phyloP scores from a whole-genome alignment of 2,797 vertebrate genomes.

The Protonibea diacanthus region DNA sequence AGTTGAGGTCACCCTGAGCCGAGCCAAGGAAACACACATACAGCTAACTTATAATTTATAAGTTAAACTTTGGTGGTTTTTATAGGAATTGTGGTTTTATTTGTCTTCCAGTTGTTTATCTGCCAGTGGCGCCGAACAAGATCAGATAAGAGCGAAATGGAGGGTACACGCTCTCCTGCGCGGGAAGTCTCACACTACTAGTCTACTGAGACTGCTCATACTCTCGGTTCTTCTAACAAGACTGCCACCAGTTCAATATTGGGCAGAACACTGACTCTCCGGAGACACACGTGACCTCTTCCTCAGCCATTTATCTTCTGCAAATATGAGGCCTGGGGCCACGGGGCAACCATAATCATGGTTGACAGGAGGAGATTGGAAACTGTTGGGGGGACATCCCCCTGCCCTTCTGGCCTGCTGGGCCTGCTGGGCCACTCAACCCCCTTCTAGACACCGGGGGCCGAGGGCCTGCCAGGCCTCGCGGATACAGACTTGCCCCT shows the following conservation, averaged over 20 bases:
- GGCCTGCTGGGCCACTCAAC: conserved; percentile 63
- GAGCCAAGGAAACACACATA: conserved; percentile 49
- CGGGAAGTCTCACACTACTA: conserved; percentile 29
- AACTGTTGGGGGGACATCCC: conserved; percentile 62
- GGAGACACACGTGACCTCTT: conserved; percentile 59
- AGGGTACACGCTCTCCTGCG: conserved; percentile 38
- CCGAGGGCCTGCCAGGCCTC: conserved; percentile 65
- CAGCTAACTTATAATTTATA: conserved; percentile 62
- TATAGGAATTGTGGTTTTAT: conserved; percentile 62
- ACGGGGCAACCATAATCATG: conserved; percentile 62
- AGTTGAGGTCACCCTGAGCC: conserved; percentile 61
- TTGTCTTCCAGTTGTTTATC: conserved; percentile 75
- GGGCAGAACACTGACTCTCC: conserved; percentile 60
- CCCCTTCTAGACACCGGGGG: conserved; percentile 71
- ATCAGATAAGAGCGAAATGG: conserved; percentile 73
- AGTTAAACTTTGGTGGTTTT: conserved; percentile 64
- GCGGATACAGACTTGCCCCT: conserved; percentile 57
- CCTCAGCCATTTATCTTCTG: conserved; percentile 73
- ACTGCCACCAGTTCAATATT: conserved; percentile 62
- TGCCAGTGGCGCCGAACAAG: conserved; percentile 63
- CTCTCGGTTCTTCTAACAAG: conserved; percentile 52
- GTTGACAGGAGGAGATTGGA: conserved; percentile 79
- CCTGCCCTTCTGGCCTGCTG: conserved; percentile 65
- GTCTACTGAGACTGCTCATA: conserved; percentile 37
- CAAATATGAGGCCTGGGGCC: conserved; percentile 67